Base-by-base conservation (phyloP, 2,797 vertebrate genomes). In the Danio choprae region DNA sequence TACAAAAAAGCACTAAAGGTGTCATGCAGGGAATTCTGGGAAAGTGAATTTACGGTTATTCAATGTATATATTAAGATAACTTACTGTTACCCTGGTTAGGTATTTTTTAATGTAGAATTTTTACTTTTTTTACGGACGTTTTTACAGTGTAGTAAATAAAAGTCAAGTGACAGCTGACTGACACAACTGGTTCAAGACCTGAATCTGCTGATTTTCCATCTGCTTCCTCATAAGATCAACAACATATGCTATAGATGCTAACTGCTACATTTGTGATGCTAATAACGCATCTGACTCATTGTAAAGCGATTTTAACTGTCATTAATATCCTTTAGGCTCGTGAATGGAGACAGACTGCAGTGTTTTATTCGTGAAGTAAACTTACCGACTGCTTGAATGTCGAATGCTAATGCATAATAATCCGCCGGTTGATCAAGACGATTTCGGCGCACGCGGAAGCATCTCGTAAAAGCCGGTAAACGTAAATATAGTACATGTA, bases 311-410 rank as follows among this genome's bases (percentile, higher is more conserved):
- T 7, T 40, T 41, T 58, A 22, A 13, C 53, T 1, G 1, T 22
- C 6, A 51, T 12, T 41, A 13, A 7, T 16, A 4, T 56, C 1
- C 20, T 64, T 7, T 29, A 20, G 3, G 59, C n/a, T 53, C n/a
- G 18, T 65, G 6, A 65, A 55, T 55, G 3, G 13, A 64, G 46
- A 53, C 1, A 6, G 48, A 53, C 4, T 15, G 58, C 9, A 10
- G 4, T 38, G 20, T 18, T 18, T 16, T 22, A 1, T 18, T 40
- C 6, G 48, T 7, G 6, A 6, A 58, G 11, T 51, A 22, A 18
- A 77, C 82, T 77, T 77, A 84, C 82, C 82, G 53, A 60, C 7
- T 22, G 22, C 2, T 69, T 40, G 69, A 2, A 38, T 51, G 79
- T 29, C 70, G 60, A 75, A 71, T 69, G 36, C 48, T 77, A 53